phyloP scores from a whole-genome alignment of 2,113 vertebrate species.

The Athene cunicularia region DNA sequence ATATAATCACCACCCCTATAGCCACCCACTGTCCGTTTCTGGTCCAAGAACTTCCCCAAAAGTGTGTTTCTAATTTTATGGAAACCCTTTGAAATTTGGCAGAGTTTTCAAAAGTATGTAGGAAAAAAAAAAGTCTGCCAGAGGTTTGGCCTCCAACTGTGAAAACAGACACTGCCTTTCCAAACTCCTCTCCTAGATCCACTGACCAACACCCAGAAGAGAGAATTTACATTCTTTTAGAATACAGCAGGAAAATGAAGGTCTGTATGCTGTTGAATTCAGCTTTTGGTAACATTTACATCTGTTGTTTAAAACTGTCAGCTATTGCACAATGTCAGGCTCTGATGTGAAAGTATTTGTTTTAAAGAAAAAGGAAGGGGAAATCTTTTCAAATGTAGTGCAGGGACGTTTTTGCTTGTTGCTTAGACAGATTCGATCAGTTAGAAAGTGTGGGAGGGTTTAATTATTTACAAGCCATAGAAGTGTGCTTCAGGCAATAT shows the following conservation, averaged over 20 bases:
- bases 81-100: constrained; percentile 80
- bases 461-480: constrained; percentile 4
- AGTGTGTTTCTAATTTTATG: constrained; percentile 82
- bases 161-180: constrained; percentile 74
- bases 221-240: constrained; percentile 66
- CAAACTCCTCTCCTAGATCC: constrained; percentile 66
- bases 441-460: constrained; percentile 42
- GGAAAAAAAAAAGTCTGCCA: constrained; percentile 49
- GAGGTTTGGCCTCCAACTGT: constrained; percentile 69
- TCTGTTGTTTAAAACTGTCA: constrained; percentile 30
- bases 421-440: constrained; percentile 39
- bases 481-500: background rate
- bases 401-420: constrained; percentile 39
- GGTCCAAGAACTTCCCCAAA: constrained; percentile 74
- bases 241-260: constrained; percentile 78
- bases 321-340: constrained; percentile 21
- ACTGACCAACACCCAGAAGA: constrained; percentile 71
- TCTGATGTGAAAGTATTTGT: constrained; percentile 23
- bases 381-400: constrained; percentile 35
- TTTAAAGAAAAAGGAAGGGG: constrained; percentile 47
- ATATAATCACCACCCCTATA: constrained; percentile 61
- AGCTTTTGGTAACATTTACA: background rate
- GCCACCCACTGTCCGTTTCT: constrained; percentile 69
- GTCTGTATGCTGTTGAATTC: constrained; percentile 68
- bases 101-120: constrained; percentile 70